Evolutionary conservation across 2,888 invertebrate genomes (phyloP), one percentile per base, ranked within the genome.

Genomic region (Spodoptera littoralis): DNA sequence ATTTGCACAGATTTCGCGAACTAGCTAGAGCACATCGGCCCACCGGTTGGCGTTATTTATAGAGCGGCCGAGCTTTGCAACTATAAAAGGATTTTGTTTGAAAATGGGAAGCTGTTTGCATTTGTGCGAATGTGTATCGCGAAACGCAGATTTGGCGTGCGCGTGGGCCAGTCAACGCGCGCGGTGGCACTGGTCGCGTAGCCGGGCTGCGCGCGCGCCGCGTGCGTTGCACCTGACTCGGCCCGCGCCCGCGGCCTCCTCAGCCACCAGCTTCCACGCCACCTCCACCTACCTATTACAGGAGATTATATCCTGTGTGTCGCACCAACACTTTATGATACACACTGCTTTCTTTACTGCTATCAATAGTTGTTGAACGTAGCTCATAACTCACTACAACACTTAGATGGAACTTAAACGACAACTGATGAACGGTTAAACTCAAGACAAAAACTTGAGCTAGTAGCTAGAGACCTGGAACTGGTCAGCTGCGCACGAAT

Each of bases 111-210:
- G 80, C 80, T 80, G 79, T 83, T 82, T 79, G 80, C 76, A 82
- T 84, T 81, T 76, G 78, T 77, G 85, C 83, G 84, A 83, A 83
- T 83, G 70, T 78, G 80, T 84, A 77, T 84, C 79, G 89, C 88
- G 88, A 89, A 88, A 84, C 80, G 84, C 85, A 86, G 77, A 83
- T 82, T 90, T 90, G 86, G 90, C 91, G 86, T 87, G 91, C 94
- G 93, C 92, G 92, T 92, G 88, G 89, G 90, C 85, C 81, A 84
- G 87, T 65, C 90, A 89, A 88, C 88, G 92, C 90, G 89, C 94
- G 93, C 90, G 88, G 86, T 85, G 88, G 88, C 88, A 92, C 92
- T 93, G 91, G 79, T 83, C 79, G 78, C 65, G 70, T 61, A 72
- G 65, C 61, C 56, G 65, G 53, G 63, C 61, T 52, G 71, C 64